Percentiles rank a stretch among this genome's conserved stretches.
Evolutionary conservation across 2,888 invertebrate genomes (phyloP).

Genomic region (Leptopilina syphax): DNA sequence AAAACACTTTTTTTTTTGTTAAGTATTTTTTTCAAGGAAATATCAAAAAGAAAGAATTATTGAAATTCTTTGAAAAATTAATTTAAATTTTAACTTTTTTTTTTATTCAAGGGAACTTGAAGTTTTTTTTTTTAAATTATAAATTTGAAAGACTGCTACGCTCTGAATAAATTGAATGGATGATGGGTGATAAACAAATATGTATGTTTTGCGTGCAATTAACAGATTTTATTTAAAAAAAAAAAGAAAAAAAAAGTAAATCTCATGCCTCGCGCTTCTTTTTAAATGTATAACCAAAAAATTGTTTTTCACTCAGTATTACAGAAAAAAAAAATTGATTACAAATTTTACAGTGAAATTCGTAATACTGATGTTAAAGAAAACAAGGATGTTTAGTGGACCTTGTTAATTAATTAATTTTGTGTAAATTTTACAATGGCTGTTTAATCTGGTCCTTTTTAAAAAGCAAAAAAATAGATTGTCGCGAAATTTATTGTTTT

Average conservation of each 20-base stretch:
- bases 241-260: slow-evolving; percentile 33
- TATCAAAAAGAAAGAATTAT: too few relatives aligned
- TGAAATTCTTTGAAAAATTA: not conserved
- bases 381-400: not conserved
- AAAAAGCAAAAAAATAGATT: slow-evolving; percentile 37
- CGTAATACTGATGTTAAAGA: slow-evolving; percentile 12
- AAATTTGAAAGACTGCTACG: slow-evolving; percentile 28
- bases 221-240: slow-evolving; percentile 44
- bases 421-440: slow-evolving; percentile 28
- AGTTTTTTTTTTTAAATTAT: not conserved
- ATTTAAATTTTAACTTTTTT: not conserved
- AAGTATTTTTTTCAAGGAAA: too few relatives aligned
- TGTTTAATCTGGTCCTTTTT: slow-evolving; percentile 49
- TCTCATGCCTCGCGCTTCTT: slow-evolving; percentile 53
- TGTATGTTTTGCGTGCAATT: slow-evolving; percentile 65
- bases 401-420: not conserved
- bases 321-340: not conserved
- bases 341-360: not conserved
- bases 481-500: slow-evolving; percentile 46
- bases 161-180: slow-evolving; percentile 42
- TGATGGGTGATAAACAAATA: slow-evolving; percentile 54
- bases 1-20: too few relatives aligned
- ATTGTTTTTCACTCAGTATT: slow-evolving; percentile 23
- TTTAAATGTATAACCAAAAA: slow-evolving; percentile 31
- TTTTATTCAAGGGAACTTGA: too few relatives aligned